These are phyloP conservation scores for Lucifuga dentata DNA, from an alignment of 2,113 vertebrate species.

Conservation along the genomic window DNA sequence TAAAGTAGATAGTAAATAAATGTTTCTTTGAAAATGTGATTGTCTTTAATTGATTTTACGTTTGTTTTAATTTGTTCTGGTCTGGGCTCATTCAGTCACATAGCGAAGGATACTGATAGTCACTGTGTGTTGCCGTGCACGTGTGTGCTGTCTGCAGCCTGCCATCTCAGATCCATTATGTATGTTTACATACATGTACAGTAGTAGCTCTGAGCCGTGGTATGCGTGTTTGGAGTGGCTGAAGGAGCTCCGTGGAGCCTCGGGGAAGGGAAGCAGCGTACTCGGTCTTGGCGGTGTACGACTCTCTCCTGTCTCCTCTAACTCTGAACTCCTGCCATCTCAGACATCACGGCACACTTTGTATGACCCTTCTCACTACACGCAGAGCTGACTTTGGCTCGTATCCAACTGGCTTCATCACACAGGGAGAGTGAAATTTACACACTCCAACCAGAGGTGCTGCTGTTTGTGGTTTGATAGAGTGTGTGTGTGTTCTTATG, in stretches of 20 bases:
- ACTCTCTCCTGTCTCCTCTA: background rate
- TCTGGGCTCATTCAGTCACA: no score
- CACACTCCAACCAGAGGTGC: background rate
- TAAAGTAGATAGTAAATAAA: no score
- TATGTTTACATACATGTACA: no score
- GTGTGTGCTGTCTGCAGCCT: no score
- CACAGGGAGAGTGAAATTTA: slow-evolving; percentile 11
- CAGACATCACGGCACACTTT: slow-evolving; percentile 64
- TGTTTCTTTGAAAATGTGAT: no score
- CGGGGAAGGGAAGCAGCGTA: background rate
- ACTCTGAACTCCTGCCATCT: slow-evolving; percentile 51
- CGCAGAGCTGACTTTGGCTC: slow-evolving; percentile 65
- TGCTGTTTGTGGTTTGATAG: slow-evolving; percentile 16
- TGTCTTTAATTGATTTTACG: no score
- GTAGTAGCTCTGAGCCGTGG: background rate
- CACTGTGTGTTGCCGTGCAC: no score
- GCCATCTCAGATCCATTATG: no score
- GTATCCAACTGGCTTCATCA: slow-evolving; percentile 65
- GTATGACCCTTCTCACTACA: slow-evolving; percentile 66
- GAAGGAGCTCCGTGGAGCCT: background rate
- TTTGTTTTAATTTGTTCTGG: no score
- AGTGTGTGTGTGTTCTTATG: slow-evolving; percentile 4
- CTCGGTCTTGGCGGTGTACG: background rate
- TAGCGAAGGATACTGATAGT: no score
- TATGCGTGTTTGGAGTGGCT: background rate